phyloP scores from a whole-genome alignment of 2,797 vertebrate genomes.

The Alcedo atthis region DNA sequence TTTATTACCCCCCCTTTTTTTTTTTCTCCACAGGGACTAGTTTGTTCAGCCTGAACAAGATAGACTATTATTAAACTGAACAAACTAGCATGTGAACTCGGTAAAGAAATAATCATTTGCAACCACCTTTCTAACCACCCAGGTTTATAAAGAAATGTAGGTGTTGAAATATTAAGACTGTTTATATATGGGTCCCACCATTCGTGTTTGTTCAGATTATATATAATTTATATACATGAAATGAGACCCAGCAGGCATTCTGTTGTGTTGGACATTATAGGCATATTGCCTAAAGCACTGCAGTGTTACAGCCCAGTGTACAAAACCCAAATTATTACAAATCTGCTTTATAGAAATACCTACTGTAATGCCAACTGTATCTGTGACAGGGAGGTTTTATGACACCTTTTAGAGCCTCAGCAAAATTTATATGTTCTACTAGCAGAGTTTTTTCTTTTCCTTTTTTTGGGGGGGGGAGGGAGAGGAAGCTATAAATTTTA shows the following conservation, averaged over 20 bases:
- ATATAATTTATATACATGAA: constrained; percentile 72
- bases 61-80: constrained; percentile 81
- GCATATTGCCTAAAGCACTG: constrained; percentile 45
- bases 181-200: constrained; percentile 72
- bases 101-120: constrained; percentile 79
- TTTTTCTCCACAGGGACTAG: constrained; percentile 80
- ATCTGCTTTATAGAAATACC: constrained; percentile 64
- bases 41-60: constrained; percentile 85
- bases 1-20: constrained; percentile 82
- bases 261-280: constrained; percentile 59
- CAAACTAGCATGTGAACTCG: constrained; percentile 82
- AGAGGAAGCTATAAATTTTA: constrained; percentile 76
- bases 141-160: constrained; percentile 66
- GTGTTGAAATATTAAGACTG: constrained; percentile 76
- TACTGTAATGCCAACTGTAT: constrained; percentile 73
- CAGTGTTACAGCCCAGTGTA: constrained; percentile 65
- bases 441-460: constrained; percentile 36
- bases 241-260: constrained; percentile 72
- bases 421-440: constrained; percentile 75
- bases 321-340: constrained; percentile 75
- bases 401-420: constrained; percentile 74
- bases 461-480: constrained; percentile 1
- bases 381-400: constrained; percentile 76
- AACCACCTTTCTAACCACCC: constrained; percentile 73
- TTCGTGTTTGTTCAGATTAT: constrained; percentile 71